Evolutionary conservation across 2,797 vertebrate species (phyloP).

Genomic region (Mycteria americana): DNA sequence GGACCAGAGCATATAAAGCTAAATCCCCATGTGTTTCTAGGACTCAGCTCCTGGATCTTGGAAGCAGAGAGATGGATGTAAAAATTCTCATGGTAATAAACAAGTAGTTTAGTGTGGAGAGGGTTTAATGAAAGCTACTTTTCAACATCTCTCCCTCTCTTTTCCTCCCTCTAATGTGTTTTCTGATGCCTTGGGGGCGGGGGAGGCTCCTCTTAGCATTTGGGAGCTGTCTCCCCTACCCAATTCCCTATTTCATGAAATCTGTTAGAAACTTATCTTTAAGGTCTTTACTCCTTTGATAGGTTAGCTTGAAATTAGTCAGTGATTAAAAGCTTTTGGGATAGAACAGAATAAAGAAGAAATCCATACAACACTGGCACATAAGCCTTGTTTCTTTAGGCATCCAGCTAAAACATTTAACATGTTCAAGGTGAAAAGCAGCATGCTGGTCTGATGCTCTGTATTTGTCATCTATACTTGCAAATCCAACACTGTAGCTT

Average conservation of each 20-base stretch:
- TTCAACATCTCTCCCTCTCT: not conserved
- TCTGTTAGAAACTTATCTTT: not conserved
- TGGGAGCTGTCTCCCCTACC: not conserved
- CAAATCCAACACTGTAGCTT: not conserved
- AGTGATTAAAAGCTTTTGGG: not conserved
- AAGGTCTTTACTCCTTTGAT: not conserved
- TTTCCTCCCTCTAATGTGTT: not conserved
- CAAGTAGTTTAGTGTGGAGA: not conserved
- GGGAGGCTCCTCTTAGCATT: not conserved
- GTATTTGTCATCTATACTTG: not conserved
- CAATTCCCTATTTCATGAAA: not conserved
- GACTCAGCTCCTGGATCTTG: not conserved
- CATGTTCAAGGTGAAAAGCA: not conserved
- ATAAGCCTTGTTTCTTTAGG: not conserved
- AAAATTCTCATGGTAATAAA: not conserved
- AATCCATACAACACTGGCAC: not conserved
- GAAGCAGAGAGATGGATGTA: not conserved
- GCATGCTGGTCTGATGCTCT: not conserved
- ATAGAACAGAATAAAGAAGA: not conserved
- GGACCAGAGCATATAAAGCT: not conserved
- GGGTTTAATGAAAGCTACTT: not conserved
- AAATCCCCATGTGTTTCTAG: not conserved
- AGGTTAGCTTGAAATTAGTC: not conserved
- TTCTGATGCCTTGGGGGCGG: not conserved
- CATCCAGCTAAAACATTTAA: not conserved